Conservation (phyloP, 2,797 vertebrate genomes). For the Gadopsis bispinosus region DNA sequence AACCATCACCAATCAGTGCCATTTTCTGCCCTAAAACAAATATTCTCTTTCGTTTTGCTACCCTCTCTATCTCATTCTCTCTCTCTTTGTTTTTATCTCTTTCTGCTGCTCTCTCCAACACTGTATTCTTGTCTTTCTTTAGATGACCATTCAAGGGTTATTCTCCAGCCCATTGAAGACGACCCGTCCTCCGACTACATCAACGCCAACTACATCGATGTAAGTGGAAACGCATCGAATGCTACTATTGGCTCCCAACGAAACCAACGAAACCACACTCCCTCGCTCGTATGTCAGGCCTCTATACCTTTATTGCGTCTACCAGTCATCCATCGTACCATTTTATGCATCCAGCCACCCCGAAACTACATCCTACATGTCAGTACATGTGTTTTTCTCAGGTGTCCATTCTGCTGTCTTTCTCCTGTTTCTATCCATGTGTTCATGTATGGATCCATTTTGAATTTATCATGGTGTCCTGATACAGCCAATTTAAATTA, state of each 20-base stretch:
- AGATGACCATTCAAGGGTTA: conserved; percentile 99
- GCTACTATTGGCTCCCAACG: conserved; percentile 88
- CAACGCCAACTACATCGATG: conserved; percentile 99
- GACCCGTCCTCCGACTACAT: conserved; percentile 99
- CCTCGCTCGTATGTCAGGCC: conserved; percentile 91
- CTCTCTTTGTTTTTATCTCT: not conserved
- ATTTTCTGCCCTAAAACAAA: not conserved
- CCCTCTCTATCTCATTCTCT: not conserved
- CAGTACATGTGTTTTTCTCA: conserved; percentile 33
- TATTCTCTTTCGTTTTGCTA: not conserved
- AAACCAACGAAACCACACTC: conserved; percentile 86
- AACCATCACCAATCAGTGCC: not conserved
- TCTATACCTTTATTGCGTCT: conserved; percentile 86
- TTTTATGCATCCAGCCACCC: conserved; percentile 58
- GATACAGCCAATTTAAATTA: not conserved
- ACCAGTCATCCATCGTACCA: conserved; percentile 73
- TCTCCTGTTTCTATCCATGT: conserved; percentile 25
- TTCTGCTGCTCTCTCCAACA: conserved; percentile 4
- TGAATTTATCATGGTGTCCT: not conserved
- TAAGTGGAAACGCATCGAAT: conserved; percentile 92
- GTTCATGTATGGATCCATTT: conserved; percentile 13
- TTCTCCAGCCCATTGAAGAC: conserved; percentile 98
- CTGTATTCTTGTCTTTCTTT: conserved; percentile 25
- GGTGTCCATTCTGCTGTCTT: conserved; percentile 39
- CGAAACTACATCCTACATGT: conserved; percentile 28